Evolutionary conservation across 2,888 invertebrate species (phyloP).

Genomic region (Dermolepida albohirtum): DNA sequence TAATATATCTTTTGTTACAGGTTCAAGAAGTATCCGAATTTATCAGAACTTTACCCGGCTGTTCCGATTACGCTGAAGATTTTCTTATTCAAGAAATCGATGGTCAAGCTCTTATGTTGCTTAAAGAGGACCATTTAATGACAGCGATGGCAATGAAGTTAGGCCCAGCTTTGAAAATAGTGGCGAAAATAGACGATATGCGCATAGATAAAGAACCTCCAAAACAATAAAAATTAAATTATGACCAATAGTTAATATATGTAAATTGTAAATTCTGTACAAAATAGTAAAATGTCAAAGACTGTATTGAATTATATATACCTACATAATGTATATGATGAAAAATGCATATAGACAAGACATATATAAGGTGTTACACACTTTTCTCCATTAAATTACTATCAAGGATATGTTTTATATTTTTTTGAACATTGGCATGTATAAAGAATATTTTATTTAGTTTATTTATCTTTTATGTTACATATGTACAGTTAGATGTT

Average conservation of each 20-base stretch:
- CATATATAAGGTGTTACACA: no score
- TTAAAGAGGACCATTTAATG: constrained; percentile 95
- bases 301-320: constrained; percentile 25
- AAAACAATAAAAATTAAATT: constrained; percentile 37
- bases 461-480: no score
- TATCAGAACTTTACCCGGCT: constrained; percentile 89
- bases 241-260: constrained; percentile 27
- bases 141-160: constrained; percentile 95
- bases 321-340: constrained; percentile 7
- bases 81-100: constrained; percentile 96
- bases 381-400: no score
- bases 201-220: constrained; percentile 71
- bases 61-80: constrained; percentile 93
- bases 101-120: constrained; percentile 91
- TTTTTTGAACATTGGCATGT: no score
- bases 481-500: no score
- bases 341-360: neutral
- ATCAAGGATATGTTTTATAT: no score
- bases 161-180: constrained; percentile 95
- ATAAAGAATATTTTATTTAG: no score
- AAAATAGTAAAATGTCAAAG: constrained; percentile 35
- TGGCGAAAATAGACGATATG: constrained; percentile 90
- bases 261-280: constrained; percentile 36
- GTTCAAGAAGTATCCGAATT: constrained; percentile 91
- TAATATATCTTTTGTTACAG: constrained; percentile 61